A percentile compares a stretch with the other conserved stretches of the same genome.
phyloP scores from a whole-genome alignment of 1,140 invertebrate species.

The Zaprionus davidi region DNA sequence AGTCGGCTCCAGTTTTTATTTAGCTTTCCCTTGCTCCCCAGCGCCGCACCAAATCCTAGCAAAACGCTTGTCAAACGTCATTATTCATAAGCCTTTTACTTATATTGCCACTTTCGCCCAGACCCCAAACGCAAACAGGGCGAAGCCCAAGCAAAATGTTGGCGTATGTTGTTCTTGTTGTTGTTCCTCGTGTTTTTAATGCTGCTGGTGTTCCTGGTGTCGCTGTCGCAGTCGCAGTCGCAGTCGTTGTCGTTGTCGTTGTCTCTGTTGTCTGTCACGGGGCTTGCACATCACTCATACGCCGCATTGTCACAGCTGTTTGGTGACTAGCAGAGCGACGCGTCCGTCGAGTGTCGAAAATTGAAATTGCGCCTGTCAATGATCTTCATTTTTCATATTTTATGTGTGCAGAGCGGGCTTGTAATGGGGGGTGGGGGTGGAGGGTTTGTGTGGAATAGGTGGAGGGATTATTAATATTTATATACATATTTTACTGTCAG shows the following conservation, averaged over 20 bases:
- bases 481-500: conserved; percentile 27
- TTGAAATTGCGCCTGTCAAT: conserved; percentile 32
- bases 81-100: conserved; percentile 38
- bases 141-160: neutral
- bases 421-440: neutral
- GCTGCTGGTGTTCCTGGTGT: neutral
- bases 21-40: neutral
- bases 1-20: neutral
- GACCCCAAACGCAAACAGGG: neutral
- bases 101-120: conserved; percentile 15
- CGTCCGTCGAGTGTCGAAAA: conserved; percentile 4
- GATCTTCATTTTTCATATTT: conserved; percentile 39
- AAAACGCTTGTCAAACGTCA: conserved; percentile 25
- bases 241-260: neutral
- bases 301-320: conserved; percentile 14
- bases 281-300: conserved; percentile 36
- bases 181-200: neutral
- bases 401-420: neutral
- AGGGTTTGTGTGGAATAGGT: neutral
- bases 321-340: too few relatives aligned
- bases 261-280: conserved; percentile 13
- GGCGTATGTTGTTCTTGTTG: neutral
- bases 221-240: neutral
- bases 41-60: neutral
- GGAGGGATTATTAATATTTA: conserved; percentile 36